Conservation (phyloP, 2,113 vertebrate species). For the Dasypus novemcinctus region DNA sequence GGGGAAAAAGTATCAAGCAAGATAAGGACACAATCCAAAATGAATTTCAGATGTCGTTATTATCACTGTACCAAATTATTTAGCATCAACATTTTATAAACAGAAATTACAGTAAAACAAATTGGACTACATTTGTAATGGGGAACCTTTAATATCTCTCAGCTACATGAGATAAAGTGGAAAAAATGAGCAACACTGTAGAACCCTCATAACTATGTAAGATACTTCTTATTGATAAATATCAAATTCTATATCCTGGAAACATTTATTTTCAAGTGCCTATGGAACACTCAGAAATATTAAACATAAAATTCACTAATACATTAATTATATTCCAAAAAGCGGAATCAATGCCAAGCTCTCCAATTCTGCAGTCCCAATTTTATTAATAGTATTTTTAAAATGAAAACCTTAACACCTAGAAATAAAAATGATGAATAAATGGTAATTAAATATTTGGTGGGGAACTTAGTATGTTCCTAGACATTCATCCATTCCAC, state of each 20-base stretch:
- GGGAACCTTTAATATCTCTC: not conserved
- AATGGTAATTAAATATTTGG: not conserved
- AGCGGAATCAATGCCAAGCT: not conserved
- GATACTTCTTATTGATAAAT: not conserved
- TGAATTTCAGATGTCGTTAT: not conserved
- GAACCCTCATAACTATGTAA: not conserved
- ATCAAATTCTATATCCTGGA: not conserved
- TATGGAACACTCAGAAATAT: not conserved
- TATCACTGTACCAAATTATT: not conserved
- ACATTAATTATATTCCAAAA: not conserved
- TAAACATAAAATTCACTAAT: not conserved
- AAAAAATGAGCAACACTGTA: not conserved
- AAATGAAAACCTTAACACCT: not conserved
- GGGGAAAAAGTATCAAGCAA: not conserved
- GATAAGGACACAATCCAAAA: not conserved
- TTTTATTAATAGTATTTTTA: not conserved
- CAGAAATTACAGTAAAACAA: not conserved
- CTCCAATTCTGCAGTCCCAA: not conserved
- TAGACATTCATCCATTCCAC: not conserved
- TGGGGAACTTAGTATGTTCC: not conserved
- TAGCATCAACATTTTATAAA: not conserved
- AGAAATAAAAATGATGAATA: not conserved
- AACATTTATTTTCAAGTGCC: not conserved
- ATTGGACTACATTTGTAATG: not conserved
- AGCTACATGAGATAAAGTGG: not conserved